Base-by-base conservation (phyloP, 2,113 vertebrate genomes). In the Pyrgilauda ruficollis region DNA sequence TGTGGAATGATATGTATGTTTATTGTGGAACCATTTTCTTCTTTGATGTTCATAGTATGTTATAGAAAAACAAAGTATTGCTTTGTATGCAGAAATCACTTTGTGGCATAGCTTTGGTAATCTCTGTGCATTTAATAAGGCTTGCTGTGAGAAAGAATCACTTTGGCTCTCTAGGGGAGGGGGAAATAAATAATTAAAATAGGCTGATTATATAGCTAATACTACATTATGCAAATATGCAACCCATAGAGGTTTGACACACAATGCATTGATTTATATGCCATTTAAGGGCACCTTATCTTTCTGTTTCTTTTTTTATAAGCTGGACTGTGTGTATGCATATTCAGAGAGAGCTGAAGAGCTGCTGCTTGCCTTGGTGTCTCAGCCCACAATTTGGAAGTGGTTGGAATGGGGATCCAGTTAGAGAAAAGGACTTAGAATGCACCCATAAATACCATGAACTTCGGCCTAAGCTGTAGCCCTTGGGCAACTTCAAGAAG, bases 191-290 rank as follows among this genome's bases (percentile, higher is more conserved):
- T 93, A 91, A 95, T 94, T 91, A 86, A 87, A 84, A 80, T 35
- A 77, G 33, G 12, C 55, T 86, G 68, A 94, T 91, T 81, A 64
- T 82, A 44, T 64, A 74, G 85, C 44, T 92, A 94, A 90, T 95
- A 84, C 56, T 84, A 47, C 61, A 86, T 95, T 94, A 97, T 80
- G 68, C 72, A 95, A 94, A 92, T 95, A 75, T 27, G 39, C 31
- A 94, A 75, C 26, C 56, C 79, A 61, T 56, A 49, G 68, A 89
- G 85, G 12, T 88, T 90, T 94, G 44, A 15, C 26, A 83, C 53
- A 88, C 16, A 89, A 68, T 77, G 20, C 9, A 27, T 41, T 86
- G 37, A 84, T 88, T 93, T 90, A 81, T 86, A 70, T 70, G 61
- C n/a, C 70, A 28, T 86, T 94, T 94, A 93, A 86, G 79, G 64